Base-by-base conservation (phyloP, 2,888 invertebrate species). In the Apodemia duryi region DNA sequence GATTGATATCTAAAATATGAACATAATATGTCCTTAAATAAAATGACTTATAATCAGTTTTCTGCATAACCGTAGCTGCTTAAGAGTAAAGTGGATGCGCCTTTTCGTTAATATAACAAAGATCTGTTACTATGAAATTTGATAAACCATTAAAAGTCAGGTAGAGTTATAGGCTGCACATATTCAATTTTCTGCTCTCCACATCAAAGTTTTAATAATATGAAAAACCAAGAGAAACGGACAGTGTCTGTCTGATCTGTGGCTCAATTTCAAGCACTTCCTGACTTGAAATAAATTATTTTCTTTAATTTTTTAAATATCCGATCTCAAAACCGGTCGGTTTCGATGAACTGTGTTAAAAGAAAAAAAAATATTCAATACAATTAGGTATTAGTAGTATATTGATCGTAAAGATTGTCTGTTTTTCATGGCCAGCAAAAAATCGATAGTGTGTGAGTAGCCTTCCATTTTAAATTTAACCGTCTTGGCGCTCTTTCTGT, bases 1-100 rank as follows among this genome's bases (percentile, higher is more conserved):
- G 84, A 86, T 82, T 79, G 85, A 88, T 86, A 84, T 84, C 83
- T 86, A 84, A 86, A 86, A 84, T 89, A 85, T 83, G 81, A 83
- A 84, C 83, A 82, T 82, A 21, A 21, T 21, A 81, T 83, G 83
- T 81, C 76, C 86, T 85, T 84, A 84, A 79, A 81, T 78, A 35
- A 49, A 60, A 35, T 63, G 11, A 64, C 61, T 11, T 64, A 29
- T 35, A 43, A 57, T 54, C 57, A 41, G 29, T 28, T 54, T 57
- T 54, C 52, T 28, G 29, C 52, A 54, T 54, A 54, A 28, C 52
- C 52, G 10, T 54, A 54, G 52, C 52, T 28, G 28, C 21, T 28
- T 54, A 28, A 54, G 52, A 54, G 3, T 54, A 54, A 13, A 54
- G 28, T 54, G 28, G 28, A 54, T 54, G 28, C 21, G 28, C 21